Base-by-base conservation (phyloP, 2,888 invertebrate species). In the Patella pellucida region DNA sequence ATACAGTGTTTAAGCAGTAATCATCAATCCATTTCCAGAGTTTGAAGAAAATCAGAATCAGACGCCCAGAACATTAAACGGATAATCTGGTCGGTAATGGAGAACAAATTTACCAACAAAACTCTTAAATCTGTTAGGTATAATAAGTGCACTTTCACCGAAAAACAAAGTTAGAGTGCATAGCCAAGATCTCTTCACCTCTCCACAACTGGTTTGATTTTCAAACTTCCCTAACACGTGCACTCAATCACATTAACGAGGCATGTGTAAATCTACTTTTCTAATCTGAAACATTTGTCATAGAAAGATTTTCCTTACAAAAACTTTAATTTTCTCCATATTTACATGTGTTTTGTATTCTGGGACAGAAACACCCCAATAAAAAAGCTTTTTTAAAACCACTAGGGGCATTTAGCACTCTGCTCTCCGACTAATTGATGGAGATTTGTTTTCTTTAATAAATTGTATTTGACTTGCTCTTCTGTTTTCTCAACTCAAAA, bases 291-390 rank as follows among this genome's bases (percentile, higher is more conserved):
- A 73, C 73, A 73, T 73, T 50, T 68, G 68, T 68, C 54, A 69
- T 73, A 52, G 23, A 68, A 52, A 50, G 67, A 51, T 52, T 73
- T 41, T 73, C 68, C 68, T 69, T 73, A 73, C 68, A 41, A 62
- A 73, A 73, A 73, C 73, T 73, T 69, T 54, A 73, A 73, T 73
- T 73, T 73, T 52, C 73, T 50, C 52, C 31, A 73, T 68, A 52
- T 68, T 73, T 15, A 52, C 68, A 68, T 52, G 69, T 69, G 68
- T 50, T 15, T 52, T 19, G 27, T 31, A 19, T 69, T 15, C 14
- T 27, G 69, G 52, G 52, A 50, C 9, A 41, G 41, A 41, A 41
- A 41, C 41, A 41, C 41, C 41, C 41, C 41, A 41, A 41, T 41
- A 41, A 41, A 41, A 41, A 41, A 41, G 41, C 41, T 41, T 41